phyloP scores from a whole-genome alignment of 2,113 vertebrate genomes.

The Crotalus viridis region DNA sequence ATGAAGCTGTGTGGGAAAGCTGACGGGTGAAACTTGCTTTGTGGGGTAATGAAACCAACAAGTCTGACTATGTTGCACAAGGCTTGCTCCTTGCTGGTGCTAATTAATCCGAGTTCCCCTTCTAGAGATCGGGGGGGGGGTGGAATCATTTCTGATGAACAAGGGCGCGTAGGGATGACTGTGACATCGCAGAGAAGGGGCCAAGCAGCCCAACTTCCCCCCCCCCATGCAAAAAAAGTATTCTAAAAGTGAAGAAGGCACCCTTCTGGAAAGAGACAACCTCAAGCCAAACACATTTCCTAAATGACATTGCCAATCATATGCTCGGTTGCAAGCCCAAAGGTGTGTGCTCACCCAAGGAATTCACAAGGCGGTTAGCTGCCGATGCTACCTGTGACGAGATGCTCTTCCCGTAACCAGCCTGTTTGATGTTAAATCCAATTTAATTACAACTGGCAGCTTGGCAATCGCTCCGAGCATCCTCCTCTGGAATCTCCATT shows the following conservation, averaged over 20 bases:
- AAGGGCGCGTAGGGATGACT: fast-evolving
- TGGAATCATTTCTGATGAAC: not conserved
- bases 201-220: no score
- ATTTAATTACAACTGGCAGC: not conserved
- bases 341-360: not conserved
- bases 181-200: not conserved
- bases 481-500: not conserved
- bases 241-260: not conserved
- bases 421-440: conserved; percentile 23
- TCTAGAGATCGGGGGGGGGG: not conserved
- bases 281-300: not conserved
- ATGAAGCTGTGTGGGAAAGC: not conserved
- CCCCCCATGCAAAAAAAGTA: not conserved
- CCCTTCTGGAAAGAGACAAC: not conserved
- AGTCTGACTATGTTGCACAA: not conserved
- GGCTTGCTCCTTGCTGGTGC: not conserved
- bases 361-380: not conserved
- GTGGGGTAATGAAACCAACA: conserved; percentile 1
- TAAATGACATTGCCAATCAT: not conserved
- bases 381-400: not conserved
- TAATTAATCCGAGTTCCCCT: not conserved
- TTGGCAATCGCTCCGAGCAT: not conserved
- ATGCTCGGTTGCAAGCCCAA: not conserved
- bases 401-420: not conserved
- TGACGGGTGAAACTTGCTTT: not conserved